Conservation (phyloP, 1,140 invertebrate species). For the Dufourea novaeangliae region DNA sequence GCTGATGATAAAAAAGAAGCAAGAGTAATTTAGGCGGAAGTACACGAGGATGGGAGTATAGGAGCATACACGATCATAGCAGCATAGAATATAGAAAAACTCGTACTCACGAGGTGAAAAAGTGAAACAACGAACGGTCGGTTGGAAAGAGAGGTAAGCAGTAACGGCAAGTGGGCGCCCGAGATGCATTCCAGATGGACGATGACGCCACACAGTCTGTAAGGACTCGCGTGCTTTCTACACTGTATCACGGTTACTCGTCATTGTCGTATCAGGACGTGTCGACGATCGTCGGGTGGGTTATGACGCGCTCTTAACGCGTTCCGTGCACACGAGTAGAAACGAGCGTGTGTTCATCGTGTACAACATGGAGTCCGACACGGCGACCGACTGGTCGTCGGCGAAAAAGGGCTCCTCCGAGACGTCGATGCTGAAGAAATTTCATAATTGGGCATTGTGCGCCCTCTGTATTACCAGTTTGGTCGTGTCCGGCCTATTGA, state of each 20-base stretch:
- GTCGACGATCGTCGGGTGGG: slow-evolving; percentile 52
- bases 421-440: slow-evolving; percentile 68
- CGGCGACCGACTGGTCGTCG: slow-evolving; percentile 52
- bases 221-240: slow-evolving; percentile 51
- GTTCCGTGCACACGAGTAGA: slow-evolving; percentile 48
- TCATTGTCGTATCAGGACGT: slow-evolving; percentile 43
- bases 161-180: slow-evolving; percentile 39
- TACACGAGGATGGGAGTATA: too few species aligned
- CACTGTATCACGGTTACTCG: slow-evolving; percentile 29
- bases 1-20: slow-evolving; percentile 18
- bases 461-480: slow-evolving; percentile 76
- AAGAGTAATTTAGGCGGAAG: slow-evolving; percentile 10
- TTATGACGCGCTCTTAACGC: slow-evolving; percentile 62
- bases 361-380: slow-evolving; percentile 52
- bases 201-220: slow-evolving; percentile 66
- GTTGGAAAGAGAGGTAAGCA: slow-evolving; percentile 23
- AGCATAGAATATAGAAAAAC: background rate
- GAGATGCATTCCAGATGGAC: slow-evolving; percentile 68
- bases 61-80: too few species aligned
- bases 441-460: slow-evolving; percentile 74
- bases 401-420: slow-evolving; percentile 42
- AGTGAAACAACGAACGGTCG: background rate
- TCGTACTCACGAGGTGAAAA: slow-evolving; percentile 7
- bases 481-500: slow-evolving; percentile 72
- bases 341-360: slow-evolving; percentile 53